Conservation (phyloP, 2,113 vertebrate species). For the Chlorodrepanis virens region DNA sequence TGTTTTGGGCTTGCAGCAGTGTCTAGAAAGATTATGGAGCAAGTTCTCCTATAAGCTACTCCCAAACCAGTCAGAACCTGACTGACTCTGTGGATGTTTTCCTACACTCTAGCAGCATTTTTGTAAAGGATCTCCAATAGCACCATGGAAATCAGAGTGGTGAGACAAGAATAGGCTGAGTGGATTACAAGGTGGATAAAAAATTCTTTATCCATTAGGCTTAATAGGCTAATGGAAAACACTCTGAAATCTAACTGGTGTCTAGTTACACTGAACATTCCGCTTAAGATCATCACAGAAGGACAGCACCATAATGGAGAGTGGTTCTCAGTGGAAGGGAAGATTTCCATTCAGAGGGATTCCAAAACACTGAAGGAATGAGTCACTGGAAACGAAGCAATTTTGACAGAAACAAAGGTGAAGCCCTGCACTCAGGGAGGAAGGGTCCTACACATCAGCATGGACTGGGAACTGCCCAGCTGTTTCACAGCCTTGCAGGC, state of each 20-base stretch:
- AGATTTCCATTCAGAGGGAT: background rate
- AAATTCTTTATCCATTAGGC: background rate
- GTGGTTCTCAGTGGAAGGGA: background rate
- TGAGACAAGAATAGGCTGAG: background rate
- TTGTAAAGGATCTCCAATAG: background rate
- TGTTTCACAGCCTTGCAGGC: background rate
- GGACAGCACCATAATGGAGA: background rate
- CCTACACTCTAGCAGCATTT: background rate
- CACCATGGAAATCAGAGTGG: background rate
- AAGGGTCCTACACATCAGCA: background rate
- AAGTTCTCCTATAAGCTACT: background rate
- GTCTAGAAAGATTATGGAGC: background rate
- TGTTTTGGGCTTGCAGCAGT: background rate
- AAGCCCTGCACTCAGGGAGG: background rate
- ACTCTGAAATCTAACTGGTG: background rate
- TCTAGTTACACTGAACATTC: background rate
- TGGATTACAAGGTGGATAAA: background rate
- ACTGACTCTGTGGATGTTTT: background rate
- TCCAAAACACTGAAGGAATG: background rate
- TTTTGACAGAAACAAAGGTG: background rate
- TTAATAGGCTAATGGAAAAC: background rate
- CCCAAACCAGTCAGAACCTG: background rate
- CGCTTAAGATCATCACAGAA: background rate
- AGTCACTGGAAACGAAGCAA: background rate
- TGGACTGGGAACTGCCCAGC: background rate